A percentile compares a stretch with the other conserved stretches of the same genome.
Conservation (phyloP, 1,140 invertebrate species). For the Drosophila sucinea region DNA sequence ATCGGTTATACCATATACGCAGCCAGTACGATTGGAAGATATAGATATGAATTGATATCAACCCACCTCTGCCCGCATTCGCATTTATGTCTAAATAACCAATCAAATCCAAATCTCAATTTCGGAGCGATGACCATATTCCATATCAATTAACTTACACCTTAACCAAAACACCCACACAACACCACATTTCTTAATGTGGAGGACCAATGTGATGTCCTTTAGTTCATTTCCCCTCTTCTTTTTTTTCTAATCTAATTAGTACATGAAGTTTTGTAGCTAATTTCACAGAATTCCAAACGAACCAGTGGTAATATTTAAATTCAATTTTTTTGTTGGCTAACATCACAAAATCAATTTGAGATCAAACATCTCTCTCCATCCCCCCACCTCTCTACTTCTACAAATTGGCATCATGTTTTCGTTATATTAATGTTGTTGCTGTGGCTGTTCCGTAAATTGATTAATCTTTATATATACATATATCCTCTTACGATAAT, state of each 20-base stretch:
- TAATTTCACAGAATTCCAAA: constrained; percentile 28
- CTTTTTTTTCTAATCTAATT: constrained; percentile 29
- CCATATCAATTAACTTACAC: neutral
- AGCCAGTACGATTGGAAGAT: constrained; percentile 98
- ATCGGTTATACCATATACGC: constrained; percentile 95
- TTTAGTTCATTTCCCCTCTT: constrained; percentile 10
- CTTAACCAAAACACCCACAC: constrained; percentile 10
- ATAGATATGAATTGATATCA: constrained; percentile 88
- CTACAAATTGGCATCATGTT: constrained; percentile 17
- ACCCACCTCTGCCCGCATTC: constrained; percentile 61
- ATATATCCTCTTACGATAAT: constrained; percentile 21
- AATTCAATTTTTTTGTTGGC: constrained; percentile 19
- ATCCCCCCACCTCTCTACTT: no score
- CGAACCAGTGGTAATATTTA: constrained; percentile 20
- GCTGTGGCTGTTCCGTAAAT: constrained; percentile 25
- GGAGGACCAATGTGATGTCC: neutral
- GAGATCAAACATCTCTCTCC: neutral
- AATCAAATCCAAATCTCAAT: constrained; percentile 3
- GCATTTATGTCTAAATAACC: constrained; percentile 72
- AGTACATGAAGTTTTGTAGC: constrained; percentile 39
- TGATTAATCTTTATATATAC: neutral
- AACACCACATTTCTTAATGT: constrained; percentile 16
- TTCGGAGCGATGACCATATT: constrained; percentile 5
- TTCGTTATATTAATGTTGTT: constrained; percentile 2
- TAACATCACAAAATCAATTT: constrained; percentile 18